Base-by-base conservation (phyloP, 1,140 invertebrate genomes). In the Onthophagus taurus region DNA sequence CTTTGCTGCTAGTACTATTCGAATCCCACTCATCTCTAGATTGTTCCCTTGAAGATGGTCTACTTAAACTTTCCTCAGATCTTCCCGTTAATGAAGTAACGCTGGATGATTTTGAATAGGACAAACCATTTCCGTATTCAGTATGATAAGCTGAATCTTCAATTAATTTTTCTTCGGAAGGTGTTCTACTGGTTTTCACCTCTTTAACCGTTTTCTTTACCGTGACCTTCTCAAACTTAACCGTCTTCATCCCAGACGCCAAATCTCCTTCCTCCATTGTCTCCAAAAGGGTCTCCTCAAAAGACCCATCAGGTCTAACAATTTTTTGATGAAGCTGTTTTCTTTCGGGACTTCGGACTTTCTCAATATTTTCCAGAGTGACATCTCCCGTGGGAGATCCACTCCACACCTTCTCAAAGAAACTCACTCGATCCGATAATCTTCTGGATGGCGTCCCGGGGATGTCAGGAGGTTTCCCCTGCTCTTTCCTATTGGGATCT, bases 401-500 rank as follows among this genome's bases (percentile, higher is more conserved):
- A 16, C 73, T 72, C 78, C 81, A 85, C 14, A 85, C 72, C 63
- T 81, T 78, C 53, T 88, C 84, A 62, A 81, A 86, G 60, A 84
- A 84, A 38, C 69, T 77, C 42, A 87, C 82, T 54, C 77, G 74
- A 50, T 85, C 78, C 30, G 73, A 69, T 9, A 85, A 69, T 30
- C 76, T 67, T 56, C 63, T 63, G 2, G 41, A 43, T 49, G 59
- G 55, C 12, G 53, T 48, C 11, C 58, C 53, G 29, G 46, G 55
- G 47, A 50, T 55, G 21, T 43, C 48, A 12, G 61, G 67, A 44
- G 65, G 65, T 49, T 51, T 18, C 43, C 38, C 45, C 23, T 47
- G 52, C 21, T 45, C 19, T 26, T 54, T 26, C 4, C 16, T 8
- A 17, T 17, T 4, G 33, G 17, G 34, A 36, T 36, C 17, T 18